Percentiles rank a stretch among this genome's conserved stretches.
Conservation (phyloP, 2,113 vertebrate genomes). For the Pholis gunnellus region DNA sequence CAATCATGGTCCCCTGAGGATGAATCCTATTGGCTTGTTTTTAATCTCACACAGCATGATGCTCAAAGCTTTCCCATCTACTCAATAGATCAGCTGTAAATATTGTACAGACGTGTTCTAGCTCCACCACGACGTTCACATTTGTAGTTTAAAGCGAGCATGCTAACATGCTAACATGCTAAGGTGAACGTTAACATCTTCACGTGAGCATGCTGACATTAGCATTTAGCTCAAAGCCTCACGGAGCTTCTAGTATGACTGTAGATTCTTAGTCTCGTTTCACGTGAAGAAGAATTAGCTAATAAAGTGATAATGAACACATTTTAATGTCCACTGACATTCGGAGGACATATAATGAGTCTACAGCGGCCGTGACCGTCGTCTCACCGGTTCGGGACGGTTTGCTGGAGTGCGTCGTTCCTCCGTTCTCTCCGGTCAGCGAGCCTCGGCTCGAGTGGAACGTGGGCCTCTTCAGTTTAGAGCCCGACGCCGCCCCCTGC, state of each 20-base stretch:
- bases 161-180: background rate
- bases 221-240: background rate
- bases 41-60: background rate
- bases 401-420: constrained; percentile 88
- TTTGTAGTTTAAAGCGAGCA: background rate
- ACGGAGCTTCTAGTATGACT: background rate
- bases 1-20: background rate
- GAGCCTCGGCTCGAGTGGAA: constrained; percentile 97
- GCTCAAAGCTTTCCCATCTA: background rate
- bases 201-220: background rate
- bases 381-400: constrained; percentile 86
- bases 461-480: constrained; percentile 94
- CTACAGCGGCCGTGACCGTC: fast-evolving
- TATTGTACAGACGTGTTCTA: background rate
- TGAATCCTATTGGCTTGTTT: background rate
- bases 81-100: background rate
- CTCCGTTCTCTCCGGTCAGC: constrained; percentile 94
- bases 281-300: background rate
- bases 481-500: constrained; percentile 88
- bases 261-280: background rate
- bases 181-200: background rate
- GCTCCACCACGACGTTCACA: background rate
- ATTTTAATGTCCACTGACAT: background rate
- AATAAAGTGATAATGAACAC: background rate
- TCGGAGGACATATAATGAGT: background rate